phyloP scores from a whole-genome alignment of 2,888 invertebrate genomes.

The Philereme transversata region DNA sequence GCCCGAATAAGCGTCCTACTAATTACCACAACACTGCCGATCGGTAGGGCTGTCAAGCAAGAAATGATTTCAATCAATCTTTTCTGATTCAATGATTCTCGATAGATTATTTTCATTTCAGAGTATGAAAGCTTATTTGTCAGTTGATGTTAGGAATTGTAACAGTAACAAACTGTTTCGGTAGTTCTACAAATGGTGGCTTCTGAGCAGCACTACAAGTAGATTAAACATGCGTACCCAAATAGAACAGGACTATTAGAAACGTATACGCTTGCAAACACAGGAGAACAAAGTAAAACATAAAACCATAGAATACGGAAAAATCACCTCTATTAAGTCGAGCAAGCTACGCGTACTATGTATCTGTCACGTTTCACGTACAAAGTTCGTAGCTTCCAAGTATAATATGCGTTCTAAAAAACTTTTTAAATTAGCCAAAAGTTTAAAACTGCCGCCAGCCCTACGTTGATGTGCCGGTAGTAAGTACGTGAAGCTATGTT shows the following conservation, averaged over 20 bases:
- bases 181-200: constrained; percentile 10
- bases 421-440: constrained; percentile 14
- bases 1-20: constrained; percentile 71
- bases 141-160: not conserved
- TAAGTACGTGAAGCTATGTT: constrained; percentile 77
- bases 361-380: constrained; percentile 14
- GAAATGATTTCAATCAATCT: constrained; percentile 7
- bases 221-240: constrained; percentile 1
- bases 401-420: constrained; percentile 1
- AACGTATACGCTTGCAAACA: constrained; percentile 12
- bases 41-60: constrained; percentile 54
- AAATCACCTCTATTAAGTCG: constrained; percentile 2
- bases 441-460: constrained; percentile 48
- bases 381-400: constrained; percentile 16
- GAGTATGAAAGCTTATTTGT: not conserved
- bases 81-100: constrained; percentile 11
- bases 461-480: constrained; percentile 45
- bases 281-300: constrained; percentile 18
- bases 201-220: not conserved
- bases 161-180: constrained; percentile 2
- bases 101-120: constrained; percentile 9
- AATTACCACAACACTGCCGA: constrained; percentile 61
- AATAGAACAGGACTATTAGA: constrained; percentile 8
- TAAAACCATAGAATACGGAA: constrained; percentile 18
- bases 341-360: constrained; percentile 3